Conservation (phyloP, 2,797 vertebrate species). For the Anniella stebbinsi region DNA sequence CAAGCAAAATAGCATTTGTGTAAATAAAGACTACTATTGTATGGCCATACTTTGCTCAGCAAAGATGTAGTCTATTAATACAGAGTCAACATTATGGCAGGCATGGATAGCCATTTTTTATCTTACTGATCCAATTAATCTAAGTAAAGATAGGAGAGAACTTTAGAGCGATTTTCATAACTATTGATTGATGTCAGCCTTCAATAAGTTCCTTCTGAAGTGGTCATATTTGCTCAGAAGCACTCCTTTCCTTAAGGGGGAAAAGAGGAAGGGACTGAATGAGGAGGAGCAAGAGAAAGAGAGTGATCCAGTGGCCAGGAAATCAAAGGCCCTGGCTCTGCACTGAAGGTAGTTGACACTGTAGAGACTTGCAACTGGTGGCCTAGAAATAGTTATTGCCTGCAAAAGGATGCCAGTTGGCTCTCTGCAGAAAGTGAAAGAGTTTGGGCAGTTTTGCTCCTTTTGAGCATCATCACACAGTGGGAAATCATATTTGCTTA, state of each 20-base stretch:
- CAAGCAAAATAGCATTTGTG: neutral
- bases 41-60: conserved; percentile 9
- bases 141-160: conserved; percentile 3
- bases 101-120: conserved; percentile 32
- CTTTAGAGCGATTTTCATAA: conserved; percentile 24
- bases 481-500: too few species aligned
- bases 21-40: neutral
- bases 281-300: neutral
- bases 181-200: conserved; percentile 38
- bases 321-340: neutral
- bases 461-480: too few species aligned
- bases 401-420: neutral
- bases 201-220: conserved; percentile 43
- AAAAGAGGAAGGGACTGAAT: neutral
- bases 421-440: neutral
- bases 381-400: neutral
- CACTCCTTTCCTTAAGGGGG: neutral
- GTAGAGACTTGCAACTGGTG: neutral
- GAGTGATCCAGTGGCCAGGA: neutral
- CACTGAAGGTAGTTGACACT: neutral
- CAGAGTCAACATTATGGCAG: conserved; percentile 49
- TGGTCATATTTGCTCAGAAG: conserved; percentile 46
- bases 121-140: conserved; percentile 19
- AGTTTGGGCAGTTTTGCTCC: neutral
- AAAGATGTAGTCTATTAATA: conserved; percentile 22